A percentile compares a stretch with the other conserved stretches of the same genome.
Conservation (phyloP, 2,888 invertebrate genomes). For the Torymus tubicola region DNA sequence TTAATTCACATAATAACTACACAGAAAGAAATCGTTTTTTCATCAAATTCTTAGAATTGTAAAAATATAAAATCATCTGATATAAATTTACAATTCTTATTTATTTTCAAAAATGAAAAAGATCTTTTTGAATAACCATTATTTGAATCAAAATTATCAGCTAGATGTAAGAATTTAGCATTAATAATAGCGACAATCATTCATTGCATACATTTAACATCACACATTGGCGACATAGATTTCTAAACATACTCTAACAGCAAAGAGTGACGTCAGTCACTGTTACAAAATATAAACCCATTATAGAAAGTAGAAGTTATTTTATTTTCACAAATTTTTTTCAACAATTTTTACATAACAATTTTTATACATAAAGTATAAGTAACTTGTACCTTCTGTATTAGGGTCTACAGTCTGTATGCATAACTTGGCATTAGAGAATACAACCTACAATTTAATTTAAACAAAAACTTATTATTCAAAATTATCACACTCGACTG, state of each 20-base stretch:
- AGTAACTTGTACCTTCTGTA: too few species aligned
- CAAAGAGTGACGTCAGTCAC: too few species aligned
- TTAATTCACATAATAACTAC: slow-evolving; percentile 25
- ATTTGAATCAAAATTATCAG: slow-evolving; percentile 7
- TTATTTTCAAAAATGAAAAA: slow-evolving; percentile 23
- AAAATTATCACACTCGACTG: not conserved
- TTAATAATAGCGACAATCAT: not conserved
- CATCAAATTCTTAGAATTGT: slow-evolving; percentile 33
- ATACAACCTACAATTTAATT: too few species aligned
- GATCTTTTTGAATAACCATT: not conserved
- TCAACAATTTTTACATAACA: too few species aligned
- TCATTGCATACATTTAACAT: not conserved
- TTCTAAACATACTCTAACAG: too few species aligned
- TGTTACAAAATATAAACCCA: too few species aligned
- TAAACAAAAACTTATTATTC: too few species aligned
- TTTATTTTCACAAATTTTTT: too few species aligned
- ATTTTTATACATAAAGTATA: too few species aligned
- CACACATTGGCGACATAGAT: too few species aligned
- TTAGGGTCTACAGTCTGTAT: too few species aligned
- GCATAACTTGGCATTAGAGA: too few species aligned
- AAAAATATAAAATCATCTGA: slow-evolving; percentile 30
- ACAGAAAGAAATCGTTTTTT: slow-evolving; percentile 22
- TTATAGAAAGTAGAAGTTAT: not conserved
- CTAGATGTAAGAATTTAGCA: not conserved
- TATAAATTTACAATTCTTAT: slow-evolving; percentile 41